Conservation (phyloP, 2,113 vertebrate genomes). For the Forbesichthys papilliferus region DNA sequence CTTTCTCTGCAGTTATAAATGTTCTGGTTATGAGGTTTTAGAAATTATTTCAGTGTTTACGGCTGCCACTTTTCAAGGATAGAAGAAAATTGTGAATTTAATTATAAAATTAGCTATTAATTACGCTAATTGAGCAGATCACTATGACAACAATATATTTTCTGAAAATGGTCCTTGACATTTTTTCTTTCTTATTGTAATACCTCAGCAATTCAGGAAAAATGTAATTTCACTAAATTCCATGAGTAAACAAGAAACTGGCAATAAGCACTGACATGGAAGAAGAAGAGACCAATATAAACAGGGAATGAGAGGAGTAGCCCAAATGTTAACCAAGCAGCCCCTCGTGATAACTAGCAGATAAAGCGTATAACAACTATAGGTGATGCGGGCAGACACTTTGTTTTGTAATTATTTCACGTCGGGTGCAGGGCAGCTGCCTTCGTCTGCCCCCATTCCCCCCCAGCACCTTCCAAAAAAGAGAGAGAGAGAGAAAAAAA, state of each 20-base stretch:
- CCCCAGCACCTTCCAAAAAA: slow-evolving; percentile 1
- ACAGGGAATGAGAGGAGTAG: not conserved
- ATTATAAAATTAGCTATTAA: not conserved
- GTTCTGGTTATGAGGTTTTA: too few relatives aligned
- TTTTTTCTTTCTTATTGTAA: too few relatives aligned
- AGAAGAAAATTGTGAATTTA: not conserved
- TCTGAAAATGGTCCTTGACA: not conserved
- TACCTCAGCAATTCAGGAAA: too few relatives aligned
- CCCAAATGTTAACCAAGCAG: slow-evolving; percentile 19
- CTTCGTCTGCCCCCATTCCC: not conserved
- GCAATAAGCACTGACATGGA: not conserved
- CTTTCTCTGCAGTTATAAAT: too few relatives aligned
- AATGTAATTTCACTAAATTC: too few relatives aligned
- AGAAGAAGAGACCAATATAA: not conserved
- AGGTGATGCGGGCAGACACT: slow-evolving; percentile 21
- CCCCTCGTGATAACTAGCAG: slow-evolving; percentile 20
- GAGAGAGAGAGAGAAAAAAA: not conserved
- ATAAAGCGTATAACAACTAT: slow-evolving; percentile 19
- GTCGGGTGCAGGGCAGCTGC: slow-evolving; percentile 45
- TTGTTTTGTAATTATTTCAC: slow-evolving; percentile 44
- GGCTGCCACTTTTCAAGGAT: not conserved
- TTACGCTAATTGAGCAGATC: not conserved
- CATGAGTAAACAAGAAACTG: not conserved
- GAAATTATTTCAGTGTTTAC: not conserved
- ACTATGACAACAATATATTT: not conserved